phyloP scores from a whole-genome alignment of 1,140 invertebrate genomes.

The Microplitis demolitor region DNA sequence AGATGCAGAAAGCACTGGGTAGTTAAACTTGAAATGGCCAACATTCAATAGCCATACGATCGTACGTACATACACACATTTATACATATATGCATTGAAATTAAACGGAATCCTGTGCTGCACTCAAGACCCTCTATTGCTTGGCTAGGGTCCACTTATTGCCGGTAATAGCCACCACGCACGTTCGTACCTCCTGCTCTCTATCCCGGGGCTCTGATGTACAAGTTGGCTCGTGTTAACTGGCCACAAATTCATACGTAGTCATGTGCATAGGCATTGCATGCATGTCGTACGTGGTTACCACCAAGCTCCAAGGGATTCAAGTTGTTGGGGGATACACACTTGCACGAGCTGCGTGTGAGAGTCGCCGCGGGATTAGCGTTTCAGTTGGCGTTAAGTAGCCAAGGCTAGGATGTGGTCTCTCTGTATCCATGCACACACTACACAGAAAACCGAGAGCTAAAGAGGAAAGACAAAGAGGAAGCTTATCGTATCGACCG shows the following conservation, averaged over 20 bases:
- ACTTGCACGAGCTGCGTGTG: constrained; percentile 1
- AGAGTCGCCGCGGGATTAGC: constrained; percentile 12
- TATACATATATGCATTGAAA: background rate
- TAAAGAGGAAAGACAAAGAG: background rate
- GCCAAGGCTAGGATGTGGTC: background rate
- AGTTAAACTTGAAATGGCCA: constrained; percentile 51
- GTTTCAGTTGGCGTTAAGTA: constrained; percentile 10
- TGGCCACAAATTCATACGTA: constrained; percentile 4
- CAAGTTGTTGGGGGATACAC: background rate
- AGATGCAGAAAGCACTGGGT: constrained; percentile 35
- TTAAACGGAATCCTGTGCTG: constrained; percentile 16
- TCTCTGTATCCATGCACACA: too few species aligned
- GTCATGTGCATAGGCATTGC: constrained; percentile 4
- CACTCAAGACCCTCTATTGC: background rate
- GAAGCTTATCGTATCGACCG: constrained; percentile 42
- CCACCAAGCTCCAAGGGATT: background rate
- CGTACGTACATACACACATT: constrained; percentile 12
- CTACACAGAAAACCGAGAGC: background rate
- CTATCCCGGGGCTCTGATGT: background rate
- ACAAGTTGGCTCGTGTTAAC: constrained; percentile 15
- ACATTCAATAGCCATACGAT: constrained; percentile 36
- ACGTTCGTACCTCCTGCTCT: constrained; percentile 9
- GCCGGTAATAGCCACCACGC: constrained; percentile 23
- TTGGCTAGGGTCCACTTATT: constrained; percentile 22
- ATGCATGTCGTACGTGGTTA: too few species aligned